Percentiles rank a stretch among this genome's conserved stretches.
Evolutionary conservation across 2,113 vertebrate genomes (phyloP).

Genomic region (Orientallactaga bullata): DNA sequence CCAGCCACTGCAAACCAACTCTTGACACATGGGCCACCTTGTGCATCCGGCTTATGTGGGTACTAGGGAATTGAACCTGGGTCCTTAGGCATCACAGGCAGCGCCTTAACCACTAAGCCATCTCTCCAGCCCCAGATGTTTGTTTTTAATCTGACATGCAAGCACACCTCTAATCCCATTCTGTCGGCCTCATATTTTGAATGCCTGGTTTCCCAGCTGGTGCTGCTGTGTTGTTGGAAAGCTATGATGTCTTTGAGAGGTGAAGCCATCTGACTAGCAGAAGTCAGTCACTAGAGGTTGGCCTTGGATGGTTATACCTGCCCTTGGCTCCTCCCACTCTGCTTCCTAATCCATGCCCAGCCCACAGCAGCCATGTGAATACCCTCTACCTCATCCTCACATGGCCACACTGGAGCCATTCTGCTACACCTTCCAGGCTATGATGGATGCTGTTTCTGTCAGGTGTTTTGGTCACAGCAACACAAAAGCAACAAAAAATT

Average conservation of each 20-base stretch:
- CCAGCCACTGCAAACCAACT: no score
- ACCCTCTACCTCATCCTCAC: neutral
- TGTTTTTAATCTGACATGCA: neutral
- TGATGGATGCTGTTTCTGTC: neutral
- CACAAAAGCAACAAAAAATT: neutral
- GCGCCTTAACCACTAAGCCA: no score
- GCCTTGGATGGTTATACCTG: neutral
- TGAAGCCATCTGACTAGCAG: no score
- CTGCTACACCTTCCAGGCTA: neutral
- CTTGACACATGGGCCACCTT: no score
- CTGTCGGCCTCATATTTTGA: neutral
- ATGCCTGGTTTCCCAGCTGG: no score
- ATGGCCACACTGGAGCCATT: neutral
- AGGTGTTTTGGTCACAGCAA: neutral
- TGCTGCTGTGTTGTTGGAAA: neutral
- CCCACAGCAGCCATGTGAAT: no score
- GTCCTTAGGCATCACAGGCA: no score
- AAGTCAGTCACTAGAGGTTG: no score
- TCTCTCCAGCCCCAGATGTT: no score
- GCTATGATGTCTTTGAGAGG: neutral
- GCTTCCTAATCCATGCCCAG: no score
- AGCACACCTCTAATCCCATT: neutral
- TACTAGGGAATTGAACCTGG: no score
- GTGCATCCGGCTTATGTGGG: no score
- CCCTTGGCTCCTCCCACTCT: neutral